phyloP scores from a whole-genome alignment of 2,888 invertebrate species.

The Aethes cnicana region DNA sequence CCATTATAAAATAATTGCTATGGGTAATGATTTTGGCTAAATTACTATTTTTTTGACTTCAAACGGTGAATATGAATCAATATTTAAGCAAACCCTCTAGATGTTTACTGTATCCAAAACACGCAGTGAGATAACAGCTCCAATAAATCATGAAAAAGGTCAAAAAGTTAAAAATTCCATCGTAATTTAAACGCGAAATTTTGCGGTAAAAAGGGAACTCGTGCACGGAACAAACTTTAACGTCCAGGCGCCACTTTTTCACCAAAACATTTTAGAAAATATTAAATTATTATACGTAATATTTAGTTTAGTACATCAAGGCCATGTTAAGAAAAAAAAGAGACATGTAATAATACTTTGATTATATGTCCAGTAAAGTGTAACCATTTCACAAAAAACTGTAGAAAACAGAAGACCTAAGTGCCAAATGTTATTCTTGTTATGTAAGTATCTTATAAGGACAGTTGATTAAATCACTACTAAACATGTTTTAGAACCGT shows the following conservation, averaged over 20 bases:
- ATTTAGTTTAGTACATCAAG: too few relatives aligned
- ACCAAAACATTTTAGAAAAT: too few relatives aligned
- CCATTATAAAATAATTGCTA: too few relatives aligned
- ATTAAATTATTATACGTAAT: too few relatives aligned
- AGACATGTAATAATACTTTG: too few relatives aligned
- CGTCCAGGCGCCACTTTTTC: conserved; percentile 26
- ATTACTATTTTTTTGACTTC: too few relatives aligned
- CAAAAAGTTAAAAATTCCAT: conserved; percentile 1
- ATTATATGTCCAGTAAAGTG: too few relatives aligned
- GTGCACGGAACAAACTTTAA: neutral
- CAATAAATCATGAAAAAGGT: neutral
- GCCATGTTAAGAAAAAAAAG: too few relatives aligned
- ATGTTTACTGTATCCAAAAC: conserved; percentile 4
- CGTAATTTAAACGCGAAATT: neutral
- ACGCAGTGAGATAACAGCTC: too few relatives aligned
- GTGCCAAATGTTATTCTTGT: conserved; percentile 63
- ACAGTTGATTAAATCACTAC: conserved; percentile 1
- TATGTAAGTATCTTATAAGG: conserved; percentile 29
- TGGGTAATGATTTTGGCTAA: too few relatives aligned
- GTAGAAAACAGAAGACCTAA: conserved; percentile 53
- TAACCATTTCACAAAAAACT: conserved; percentile 13
- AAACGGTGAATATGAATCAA: too few relatives aligned
- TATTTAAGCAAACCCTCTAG: neutral
- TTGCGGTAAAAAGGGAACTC: conserved; percentile 1
- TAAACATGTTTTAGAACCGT: too few relatives aligned